Evolutionary conservation across 2,113 vertebrate species (phyloP), one percentile per base, ranked within the genome.

Genomic region (Oxyruncus cristatus): DNA sequence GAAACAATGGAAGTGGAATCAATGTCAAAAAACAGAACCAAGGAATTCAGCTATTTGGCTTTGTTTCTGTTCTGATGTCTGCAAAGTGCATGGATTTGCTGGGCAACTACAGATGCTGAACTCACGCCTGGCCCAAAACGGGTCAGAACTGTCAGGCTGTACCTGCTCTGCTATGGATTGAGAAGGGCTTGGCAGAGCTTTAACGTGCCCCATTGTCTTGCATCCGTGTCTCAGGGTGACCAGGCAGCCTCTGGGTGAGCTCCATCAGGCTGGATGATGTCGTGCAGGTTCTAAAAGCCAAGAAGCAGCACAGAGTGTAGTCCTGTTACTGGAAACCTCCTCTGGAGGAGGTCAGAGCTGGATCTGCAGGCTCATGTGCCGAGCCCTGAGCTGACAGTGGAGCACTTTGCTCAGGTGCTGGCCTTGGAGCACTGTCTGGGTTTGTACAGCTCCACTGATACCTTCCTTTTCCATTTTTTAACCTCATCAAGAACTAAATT

Each of bases 321-420:
- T 37, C 5, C 0, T 8, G 44, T 52, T 47, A 5, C 33, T 49
- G 73, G 47, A 35, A 91, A 15, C 32, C 39, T 30, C 14, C 70
- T 77, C 41, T 75, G 75, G 12, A 39, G 71, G n/a, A 72, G 50
- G 37, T 46, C 24, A 66, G 53, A 83, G 49, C 41, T 44, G 83
- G 24, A 70, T 41, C 62, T 95, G 62, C 24, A 35, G 47, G 24
- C 30, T 42, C 26, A 42, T 74, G 50, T 80, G 4, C 81, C 0
- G 0, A 9, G 68, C 39, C 21, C 44, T 79, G 49, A 21, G 35
- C 52, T 75, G 49, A 7, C 32, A 32, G 26, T 11, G 39, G 53
- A 27, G 23, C 14, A 7, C 49, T 11, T 68, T 5, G 1, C 44
- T 85, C 1, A 2, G 14, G 7, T 1, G 1, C 8, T 72, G 35